Evolutionary conservation across 2,113 vertebrate genomes (phyloP).

Genomic region (Pygoscelis adeliae): DNA sequence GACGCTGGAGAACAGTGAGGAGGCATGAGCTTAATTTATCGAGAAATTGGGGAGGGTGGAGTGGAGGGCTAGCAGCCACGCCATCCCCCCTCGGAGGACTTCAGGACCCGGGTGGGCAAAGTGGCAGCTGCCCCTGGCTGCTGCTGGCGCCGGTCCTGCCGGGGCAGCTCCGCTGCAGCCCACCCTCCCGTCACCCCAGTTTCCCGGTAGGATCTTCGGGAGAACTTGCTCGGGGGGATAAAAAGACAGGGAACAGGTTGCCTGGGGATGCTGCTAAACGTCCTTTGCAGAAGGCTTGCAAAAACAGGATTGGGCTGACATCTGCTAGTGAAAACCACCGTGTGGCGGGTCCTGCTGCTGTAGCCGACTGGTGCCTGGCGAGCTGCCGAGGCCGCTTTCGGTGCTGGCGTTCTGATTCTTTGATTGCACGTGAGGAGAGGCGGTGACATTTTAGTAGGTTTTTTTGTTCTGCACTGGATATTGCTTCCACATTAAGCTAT

Average conservation of each 20-base stretch:
- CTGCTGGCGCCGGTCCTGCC: neutral
- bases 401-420: neutral
- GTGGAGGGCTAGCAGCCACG: neutral
- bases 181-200: neutral
- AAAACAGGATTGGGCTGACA: neutral
- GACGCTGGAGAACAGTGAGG: neutral
- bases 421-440: neutral
- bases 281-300: neutral
- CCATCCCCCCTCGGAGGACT: neutral
- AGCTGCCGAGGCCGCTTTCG: neutral
- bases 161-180: neutral
- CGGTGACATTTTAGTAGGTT: too few species aligned
- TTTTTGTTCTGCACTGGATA: neutral
- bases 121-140: neutral
- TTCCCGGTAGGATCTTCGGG: neutral
- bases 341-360: neutral
- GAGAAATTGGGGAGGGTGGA: neutral
- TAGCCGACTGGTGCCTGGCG: fast-evolving
- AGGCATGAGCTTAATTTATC: neutral
- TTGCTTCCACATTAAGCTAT: neutral
- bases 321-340: fast-evolving
- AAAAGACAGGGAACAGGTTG: neutral
- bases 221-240: neutral
- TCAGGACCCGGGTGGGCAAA: neutral
- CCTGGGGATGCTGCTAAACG: neutral